These are phyloP conservation scores for Watsonalla binaria DNA, from an alignment of 2,888 invertebrate species.

Conservation along the genomic window DNA sequence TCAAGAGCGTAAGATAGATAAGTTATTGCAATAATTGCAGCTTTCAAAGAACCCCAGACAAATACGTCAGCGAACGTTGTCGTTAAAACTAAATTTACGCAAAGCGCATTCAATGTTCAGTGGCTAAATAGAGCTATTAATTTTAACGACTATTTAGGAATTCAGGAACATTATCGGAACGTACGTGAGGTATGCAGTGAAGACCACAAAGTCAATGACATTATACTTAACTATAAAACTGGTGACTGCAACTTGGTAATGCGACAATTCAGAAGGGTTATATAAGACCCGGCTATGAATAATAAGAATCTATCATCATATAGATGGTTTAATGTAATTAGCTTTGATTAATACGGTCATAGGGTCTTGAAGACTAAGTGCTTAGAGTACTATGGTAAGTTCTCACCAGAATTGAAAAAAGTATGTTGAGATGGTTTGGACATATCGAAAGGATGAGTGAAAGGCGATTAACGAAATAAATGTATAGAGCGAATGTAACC, in stretches of 20 bases:
- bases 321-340: no score
- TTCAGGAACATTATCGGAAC: conserved; percentile 40
- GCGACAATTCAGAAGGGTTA: not conserved
- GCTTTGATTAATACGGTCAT: no score
- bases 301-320: conserved; percentile 1
- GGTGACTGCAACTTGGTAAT: conserved; percentile 7
- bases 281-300: not conserved
- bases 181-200: conserved; percentile 32
- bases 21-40: not conserved
- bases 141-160: conserved; percentile 50
- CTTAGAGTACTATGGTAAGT: no score
- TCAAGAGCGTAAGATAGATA: not conserved
- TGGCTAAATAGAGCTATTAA: conserved; percentile 47
- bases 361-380: no score
- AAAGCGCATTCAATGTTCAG: conserved; percentile 16
- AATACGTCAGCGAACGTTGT: not conserved
- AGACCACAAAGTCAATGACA: conserved; percentile 37
- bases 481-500: no score
- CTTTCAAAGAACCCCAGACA: not conserved
- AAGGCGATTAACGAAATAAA: no score
- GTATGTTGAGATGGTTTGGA: no score
- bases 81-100: conserved; percentile 4
- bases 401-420: no score
- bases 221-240: conserved; percentile 29
- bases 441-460: no score